Percentiles rank a stretch among this genome's conserved stretches.
Conservation (phyloP, 2,888 invertebrate genomes). For the Dicyrtomina minuta region DNA sequence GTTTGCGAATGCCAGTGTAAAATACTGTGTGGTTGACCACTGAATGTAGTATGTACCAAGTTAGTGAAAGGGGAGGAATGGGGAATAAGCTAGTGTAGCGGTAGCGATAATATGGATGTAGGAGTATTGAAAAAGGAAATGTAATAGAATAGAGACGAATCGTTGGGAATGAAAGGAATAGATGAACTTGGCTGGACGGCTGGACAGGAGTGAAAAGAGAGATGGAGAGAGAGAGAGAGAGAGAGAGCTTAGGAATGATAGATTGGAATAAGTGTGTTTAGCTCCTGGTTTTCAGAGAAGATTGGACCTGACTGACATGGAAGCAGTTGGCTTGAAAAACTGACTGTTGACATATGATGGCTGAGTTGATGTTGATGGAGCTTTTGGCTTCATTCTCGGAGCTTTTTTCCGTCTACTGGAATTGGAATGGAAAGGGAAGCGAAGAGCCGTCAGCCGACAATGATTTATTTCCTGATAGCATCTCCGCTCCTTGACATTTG, state of each 20-base stretch:
- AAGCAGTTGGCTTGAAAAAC: constrained; percentile 29
- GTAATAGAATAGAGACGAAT: constrained; percentile 6
- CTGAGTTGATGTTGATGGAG: constrained; percentile 31
- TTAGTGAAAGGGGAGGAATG: not conserved
- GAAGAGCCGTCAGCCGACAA: constrained; percentile 36
- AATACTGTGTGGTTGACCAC: no score
- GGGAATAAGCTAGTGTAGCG: not conserved
- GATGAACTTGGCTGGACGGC: constrained; percentile 9
- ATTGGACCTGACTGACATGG: constrained; percentile 27
- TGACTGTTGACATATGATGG: constrained; percentile 38
- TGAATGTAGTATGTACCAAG: no score
- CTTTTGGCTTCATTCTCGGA: constrained; percentile 28
- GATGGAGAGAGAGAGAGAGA: not conserved
- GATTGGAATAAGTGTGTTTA: constrained; percentile 22
- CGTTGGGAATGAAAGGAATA: constrained; percentile 10
- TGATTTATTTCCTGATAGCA: constrained; percentile 44
- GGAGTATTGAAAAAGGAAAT: constrained; percentile 1
- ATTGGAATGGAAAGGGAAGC: constrained; percentile 8
- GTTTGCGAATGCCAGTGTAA: no score
- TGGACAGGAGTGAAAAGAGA: constrained; percentile 13
- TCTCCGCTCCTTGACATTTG: constrained; percentile 42
- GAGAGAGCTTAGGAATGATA: constrained; percentile 25
- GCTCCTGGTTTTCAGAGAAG: constrained; percentile 23
- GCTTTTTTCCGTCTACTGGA: constrained; percentile 20
- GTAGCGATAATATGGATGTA: not conserved